These are phyloP conservation scores for Rhagophthalmus giganteus DNA, from an alignment of 2,888 invertebrate species.

Conservation along the genomic window DNA sequence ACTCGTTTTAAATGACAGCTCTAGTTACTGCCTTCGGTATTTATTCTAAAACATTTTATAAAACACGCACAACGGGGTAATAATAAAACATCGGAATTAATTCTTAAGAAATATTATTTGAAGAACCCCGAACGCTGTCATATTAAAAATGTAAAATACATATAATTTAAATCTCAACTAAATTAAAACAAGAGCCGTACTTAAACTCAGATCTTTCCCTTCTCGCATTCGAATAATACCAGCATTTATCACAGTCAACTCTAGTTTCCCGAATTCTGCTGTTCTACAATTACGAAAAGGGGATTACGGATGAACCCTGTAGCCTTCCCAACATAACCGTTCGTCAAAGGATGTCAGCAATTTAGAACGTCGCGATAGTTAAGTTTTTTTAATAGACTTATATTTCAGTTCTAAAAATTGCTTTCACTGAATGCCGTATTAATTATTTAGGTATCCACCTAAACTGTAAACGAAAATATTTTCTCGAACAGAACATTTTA, in stretches of 20 bases:
- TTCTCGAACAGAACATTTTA: no score
- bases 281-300: constrained; percentile 37
- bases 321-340: constrained; percentile 21
- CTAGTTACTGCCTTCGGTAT: neutral
- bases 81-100: no score
- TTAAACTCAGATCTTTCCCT: constrained; percentile 31
- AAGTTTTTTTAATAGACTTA: neutral
- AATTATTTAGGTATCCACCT: no score
- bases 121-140: no score
- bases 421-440: no score
- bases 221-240: constrained; percentile 36
- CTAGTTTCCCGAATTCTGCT: constrained; percentile 32
- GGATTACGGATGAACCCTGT: constrained; percentile 27
- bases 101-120: constrained; percentile 3
- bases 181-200: constrained; percentile 33
- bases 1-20: constrained; percentile 3
- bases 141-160: constrained; percentile 19
- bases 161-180: constrained; percentile 29
- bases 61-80: constrained; percentile 5
- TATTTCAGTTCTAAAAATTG: no score
- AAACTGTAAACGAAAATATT: no score
- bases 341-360: constrained; percentile 24
- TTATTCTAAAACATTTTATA: neutral
- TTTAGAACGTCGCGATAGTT: constrained; percentile 2
- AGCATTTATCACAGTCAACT: constrained; percentile 41